Conservation (phyloP, 2,888 invertebrate species). For the Hecatera dysodea region DNA sequence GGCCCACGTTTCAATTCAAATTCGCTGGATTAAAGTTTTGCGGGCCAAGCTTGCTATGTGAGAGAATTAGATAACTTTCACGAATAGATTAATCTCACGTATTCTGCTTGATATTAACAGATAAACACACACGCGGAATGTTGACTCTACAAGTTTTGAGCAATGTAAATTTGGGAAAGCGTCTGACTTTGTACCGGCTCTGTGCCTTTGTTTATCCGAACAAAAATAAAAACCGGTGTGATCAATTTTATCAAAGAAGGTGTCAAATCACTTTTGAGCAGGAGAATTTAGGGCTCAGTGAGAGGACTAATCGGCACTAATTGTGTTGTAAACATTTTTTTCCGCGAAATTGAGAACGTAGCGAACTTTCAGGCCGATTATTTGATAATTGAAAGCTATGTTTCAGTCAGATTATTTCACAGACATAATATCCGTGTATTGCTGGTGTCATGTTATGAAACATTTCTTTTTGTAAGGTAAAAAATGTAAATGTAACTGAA, state of each 20-base stretch:
- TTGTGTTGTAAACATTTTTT: constrained; percentile 44
- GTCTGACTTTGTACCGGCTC: constrained; percentile 9
- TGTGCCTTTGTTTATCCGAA: constrained; percentile 5
- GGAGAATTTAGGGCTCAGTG: constrained; percentile 38
- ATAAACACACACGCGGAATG: constrained; percentile 17
- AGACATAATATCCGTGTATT: background rate
- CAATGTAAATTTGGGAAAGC: constrained; percentile 29
- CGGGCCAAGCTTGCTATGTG: constrained; percentile 21
- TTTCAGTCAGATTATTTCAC: constrained; percentile 12
- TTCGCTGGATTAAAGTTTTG: constrained; percentile 49
- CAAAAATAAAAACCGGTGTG: constrained; percentile 7
- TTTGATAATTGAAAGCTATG: constrained; percentile 20
- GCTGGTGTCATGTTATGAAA: background rate
- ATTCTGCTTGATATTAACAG: constrained; percentile 29
- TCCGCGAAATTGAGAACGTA: constrained; percentile 32
- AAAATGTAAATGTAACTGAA: background rate
- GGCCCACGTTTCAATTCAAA: constrained; percentile 50
- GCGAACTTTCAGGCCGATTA: constrained; percentile 3
- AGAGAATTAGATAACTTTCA: constrained; percentile 40
- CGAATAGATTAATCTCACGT: constrained; percentile 50
- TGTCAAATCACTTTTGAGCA: constrained; percentile 47
- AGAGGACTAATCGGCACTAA: constrained; percentile 42
- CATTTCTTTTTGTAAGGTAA: background rate
- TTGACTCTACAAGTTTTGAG: constrained; percentile 37
- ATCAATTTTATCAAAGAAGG: constrained; percentile 45